Evolutionary conservation across 2,113 vertebrate genomes (phyloP).

Genomic region (Semicossyphus pulcher): DNA sequence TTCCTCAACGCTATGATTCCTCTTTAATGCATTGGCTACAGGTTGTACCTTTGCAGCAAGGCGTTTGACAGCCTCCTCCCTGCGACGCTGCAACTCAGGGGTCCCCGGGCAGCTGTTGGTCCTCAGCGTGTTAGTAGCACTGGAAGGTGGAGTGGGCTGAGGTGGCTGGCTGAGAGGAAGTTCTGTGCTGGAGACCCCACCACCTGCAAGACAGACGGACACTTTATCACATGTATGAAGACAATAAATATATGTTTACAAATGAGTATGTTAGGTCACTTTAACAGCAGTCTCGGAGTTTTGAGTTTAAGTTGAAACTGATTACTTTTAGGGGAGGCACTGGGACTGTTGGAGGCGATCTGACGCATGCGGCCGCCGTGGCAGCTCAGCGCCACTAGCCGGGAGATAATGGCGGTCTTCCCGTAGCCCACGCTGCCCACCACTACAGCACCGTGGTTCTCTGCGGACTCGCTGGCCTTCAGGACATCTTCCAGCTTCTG

Average conservation of each 20-base stretch:
- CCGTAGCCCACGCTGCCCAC: conserved; percentile 95
- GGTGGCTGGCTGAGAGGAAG: conserved; percentile 89
- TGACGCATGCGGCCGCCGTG: conserved; percentile 98
- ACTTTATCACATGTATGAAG: not conserved
- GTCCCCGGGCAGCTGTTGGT: conserved; percentile 74
- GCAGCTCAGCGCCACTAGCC: conserved; percentile 96
- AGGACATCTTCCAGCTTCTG: conserved; percentile 89
- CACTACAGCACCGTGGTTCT: conserved; percentile 88
- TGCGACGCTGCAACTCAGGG: conserved; percentile 83
- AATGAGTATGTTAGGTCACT: too few species aligned
- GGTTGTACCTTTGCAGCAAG: conserved; percentile 91
- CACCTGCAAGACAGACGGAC: conserved; percentile 73
- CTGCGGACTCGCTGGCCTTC: conserved; percentile 79
- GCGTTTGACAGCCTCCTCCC: conserved; percentile 88
- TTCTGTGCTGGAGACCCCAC: conserved; percentile 80
- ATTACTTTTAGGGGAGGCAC: conserved; percentile 89
- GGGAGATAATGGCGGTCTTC: conserved; percentile 95
- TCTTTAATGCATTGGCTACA: not conserved
- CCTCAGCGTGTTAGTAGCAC: conserved; percentile 76
- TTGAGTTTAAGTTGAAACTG: not conserved
- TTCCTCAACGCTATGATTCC: not conserved
- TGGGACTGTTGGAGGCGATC: conserved; percentile 94
- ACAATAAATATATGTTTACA: not conserved
- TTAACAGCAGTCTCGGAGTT: not conserved
- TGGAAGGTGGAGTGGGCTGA: conserved; percentile 78